Evolutionary conservation across 1,140 invertebrate genomes (phyloP).

Genomic region (Neocloeon triangulifer): DNA sequence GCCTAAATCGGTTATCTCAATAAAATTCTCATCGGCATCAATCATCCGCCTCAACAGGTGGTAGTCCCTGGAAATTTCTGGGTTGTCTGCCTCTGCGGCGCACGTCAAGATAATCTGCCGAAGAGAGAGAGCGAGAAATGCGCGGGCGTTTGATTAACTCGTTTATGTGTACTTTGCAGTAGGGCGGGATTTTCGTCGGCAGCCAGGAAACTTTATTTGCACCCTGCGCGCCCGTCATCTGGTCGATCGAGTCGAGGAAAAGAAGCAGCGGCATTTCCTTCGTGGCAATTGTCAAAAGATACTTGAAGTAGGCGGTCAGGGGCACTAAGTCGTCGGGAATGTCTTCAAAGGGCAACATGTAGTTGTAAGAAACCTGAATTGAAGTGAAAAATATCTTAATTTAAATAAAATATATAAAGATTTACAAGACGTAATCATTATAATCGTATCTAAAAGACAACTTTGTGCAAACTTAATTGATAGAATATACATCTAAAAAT

Average conservation of each 20-base stretch:
- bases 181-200: constrained; percentile 62
- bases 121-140: too few species aligned
- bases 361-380: constrained; percentile 89
- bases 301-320: constrained; percentile 86
- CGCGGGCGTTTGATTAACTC: neutral
- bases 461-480: too few species aligned
- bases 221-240: constrained; percentile 80
- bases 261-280: constrained; percentile 61
- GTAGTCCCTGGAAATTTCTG: constrained; percentile 65
- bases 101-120: constrained; percentile 24
- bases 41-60: constrained; percentile 72
- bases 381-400: constrained; percentile 13
- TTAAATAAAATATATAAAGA: too few species aligned
- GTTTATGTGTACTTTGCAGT: constrained; percentile 92
- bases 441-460: too few species aligned
- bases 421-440: too few species aligned
- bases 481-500: too few species aligned
- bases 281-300: constrained; percentile 62
- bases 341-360: constrained; percentile 73
- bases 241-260: constrained; percentile 84
- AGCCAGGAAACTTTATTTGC: constrained; percentile 94
- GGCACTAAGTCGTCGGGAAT: constrained; percentile 92
- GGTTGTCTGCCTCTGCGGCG: constrained; percentile 66
- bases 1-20: constrained; percentile 78
- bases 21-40: constrained; percentile 70